Percentiles rank a stretch among this genome's conserved stretches.
These are phyloP conservation scores for Cheilosia urbana DNA, from an alignment of 2,888 invertebrate genomes.

Conservation along the genomic window DNA sequence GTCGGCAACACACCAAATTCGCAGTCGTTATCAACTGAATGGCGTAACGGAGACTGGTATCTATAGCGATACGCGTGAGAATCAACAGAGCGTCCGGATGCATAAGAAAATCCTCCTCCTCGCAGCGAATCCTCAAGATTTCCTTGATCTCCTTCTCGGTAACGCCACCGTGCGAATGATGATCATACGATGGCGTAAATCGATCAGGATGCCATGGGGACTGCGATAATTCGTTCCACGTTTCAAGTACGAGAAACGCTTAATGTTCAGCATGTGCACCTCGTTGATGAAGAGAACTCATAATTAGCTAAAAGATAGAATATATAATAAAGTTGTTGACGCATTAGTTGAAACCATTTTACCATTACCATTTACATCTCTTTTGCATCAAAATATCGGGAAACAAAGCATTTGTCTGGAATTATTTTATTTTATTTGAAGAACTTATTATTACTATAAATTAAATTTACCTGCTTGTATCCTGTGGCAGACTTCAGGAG, in stretches of 20 bases:
- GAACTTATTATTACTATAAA: too few relatives aligned
- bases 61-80: slow-evolving; percentile 96
- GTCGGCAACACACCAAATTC: slow-evolving; percentile 93
- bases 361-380: too few relatives aligned
- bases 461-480: too few relatives aligned
- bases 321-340: too few relatives aligned
- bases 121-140: slow-evolving; percentile 96
- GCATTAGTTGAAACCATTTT: too few relatives aligned
- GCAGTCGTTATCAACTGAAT: slow-evolving; percentile 99
- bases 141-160: slow-evolving; percentile 94
- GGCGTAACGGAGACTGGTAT: slow-evolving; percentile 98
- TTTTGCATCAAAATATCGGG: too few relatives aligned
- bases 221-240: slow-evolving; percentile 96
- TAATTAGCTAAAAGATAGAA: too few relatives aligned
- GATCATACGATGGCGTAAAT: slow-evolving; percentile 96
- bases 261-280: slow-evolving; percentile 99
- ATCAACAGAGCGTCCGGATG: too few relatives aligned
- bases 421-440: too few relatives aligned
- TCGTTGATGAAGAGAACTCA: slow-evolving; percentile 98
- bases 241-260: slow-evolving; percentile 99
- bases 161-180: too few relatives aligned
- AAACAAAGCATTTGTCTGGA: too few relatives aligned
- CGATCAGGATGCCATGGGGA: slow-evolving; percentile 98
- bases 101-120: slow-evolving; percentile 99
- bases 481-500: too few relatives aligned